Percentiles rank a stretch among this genome's conserved stretches.
Evolutionary conservation across 2,888 invertebrate genomes (phyloP).

Genomic region (Agrotis clavis): DNA sequence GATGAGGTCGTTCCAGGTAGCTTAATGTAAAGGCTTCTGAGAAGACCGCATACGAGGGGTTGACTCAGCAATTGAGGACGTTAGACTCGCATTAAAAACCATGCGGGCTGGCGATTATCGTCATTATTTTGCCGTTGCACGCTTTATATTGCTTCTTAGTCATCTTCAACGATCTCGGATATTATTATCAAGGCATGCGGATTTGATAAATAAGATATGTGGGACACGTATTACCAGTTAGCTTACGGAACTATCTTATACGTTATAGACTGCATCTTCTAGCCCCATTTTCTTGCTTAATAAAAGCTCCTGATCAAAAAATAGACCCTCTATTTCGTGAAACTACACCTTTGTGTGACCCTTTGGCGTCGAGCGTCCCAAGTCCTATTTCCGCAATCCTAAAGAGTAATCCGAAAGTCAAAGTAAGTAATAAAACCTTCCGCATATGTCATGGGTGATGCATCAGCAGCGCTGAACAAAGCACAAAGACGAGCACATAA

Average conservation of each 20-base stretch:
- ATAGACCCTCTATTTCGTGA: conserved; percentile 30
- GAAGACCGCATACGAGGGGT: conserved; percentile 42
- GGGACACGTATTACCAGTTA: conserved; percentile 12
- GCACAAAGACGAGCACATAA: conserved; percentile 73
- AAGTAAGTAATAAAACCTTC: conserved; percentile 20
- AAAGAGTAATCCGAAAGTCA: conserved; percentile 16
- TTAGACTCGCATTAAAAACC: conserved; percentile 41
- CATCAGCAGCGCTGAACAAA: conserved; percentile 59
- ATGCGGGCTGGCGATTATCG: conserved; percentile 41
- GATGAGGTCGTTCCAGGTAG: conserved; percentile 51
- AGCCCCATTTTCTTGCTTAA: conserved; percentile 9
- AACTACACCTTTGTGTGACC: conserved; percentile 30
- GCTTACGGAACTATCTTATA: background rate
- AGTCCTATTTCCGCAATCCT: conserved; percentile 30
- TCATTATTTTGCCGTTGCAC: conserved; percentile 50
- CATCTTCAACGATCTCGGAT: conserved; percentile 23
- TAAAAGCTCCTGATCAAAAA: conserved; percentile 27
- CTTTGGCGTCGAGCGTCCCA: conserved; percentile 18
- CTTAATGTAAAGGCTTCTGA: conserved; percentile 51
- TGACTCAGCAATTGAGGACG: conserved; percentile 49
- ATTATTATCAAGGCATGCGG: conserved; percentile 27
- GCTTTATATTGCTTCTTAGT: conserved; percentile 42
- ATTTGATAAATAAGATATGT: conserved; percentile 23
- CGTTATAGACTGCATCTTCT: background rate
- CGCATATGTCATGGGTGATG: conserved; percentile 47